phyloP scores from a whole-genome alignment of 2,113 vertebrate species.

The Tympanuchus pallidicinctus region DNA sequence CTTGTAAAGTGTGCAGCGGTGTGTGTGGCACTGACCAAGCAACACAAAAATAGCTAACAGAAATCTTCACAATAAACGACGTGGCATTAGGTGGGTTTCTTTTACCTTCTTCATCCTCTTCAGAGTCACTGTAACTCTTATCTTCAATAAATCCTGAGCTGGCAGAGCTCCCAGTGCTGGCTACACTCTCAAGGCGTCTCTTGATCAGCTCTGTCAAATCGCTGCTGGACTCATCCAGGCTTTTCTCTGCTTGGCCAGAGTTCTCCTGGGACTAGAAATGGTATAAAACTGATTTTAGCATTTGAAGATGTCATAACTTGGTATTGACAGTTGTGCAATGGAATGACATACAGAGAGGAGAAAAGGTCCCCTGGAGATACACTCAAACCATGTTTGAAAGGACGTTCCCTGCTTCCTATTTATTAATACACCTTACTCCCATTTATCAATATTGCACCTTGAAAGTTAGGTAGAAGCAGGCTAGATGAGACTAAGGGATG shows the following conservation, averaged over 20 bases:
- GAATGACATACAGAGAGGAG: background rate
- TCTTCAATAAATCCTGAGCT: slow-evolving; percentile 96
- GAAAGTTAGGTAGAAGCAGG: background rate
- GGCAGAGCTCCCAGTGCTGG: slow-evolving; percentile 93
- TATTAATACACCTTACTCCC: background rate
- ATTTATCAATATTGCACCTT: background rate
- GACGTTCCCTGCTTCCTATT: background rate
- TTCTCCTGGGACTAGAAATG: slow-evolving; percentile 81
- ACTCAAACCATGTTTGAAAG: background rate
- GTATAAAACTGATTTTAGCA: background rate
- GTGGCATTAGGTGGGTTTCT: background rate
- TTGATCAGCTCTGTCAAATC: slow-evolving; percentile 91
- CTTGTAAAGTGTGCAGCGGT: background rate
- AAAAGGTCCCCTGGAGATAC: background rate
- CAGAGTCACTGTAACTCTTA: slow-evolving; percentile 94
- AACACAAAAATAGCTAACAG: background rate
- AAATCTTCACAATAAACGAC: background rate
- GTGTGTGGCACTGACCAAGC: background rate
- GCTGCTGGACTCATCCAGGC: slow-evolving; percentile 79
- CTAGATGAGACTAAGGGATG: background rate
- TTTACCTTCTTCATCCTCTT: slow-evolving; percentile 95
- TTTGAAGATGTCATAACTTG: background rate
- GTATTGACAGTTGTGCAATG: background rate
- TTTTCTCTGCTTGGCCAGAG: slow-evolving; percentile 78
- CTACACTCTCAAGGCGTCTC: slow-evolving; percentile 90